phyloP scores from a whole-genome alignment of 2,113 vertebrate genomes.

The Passer domesticus region DNA sequence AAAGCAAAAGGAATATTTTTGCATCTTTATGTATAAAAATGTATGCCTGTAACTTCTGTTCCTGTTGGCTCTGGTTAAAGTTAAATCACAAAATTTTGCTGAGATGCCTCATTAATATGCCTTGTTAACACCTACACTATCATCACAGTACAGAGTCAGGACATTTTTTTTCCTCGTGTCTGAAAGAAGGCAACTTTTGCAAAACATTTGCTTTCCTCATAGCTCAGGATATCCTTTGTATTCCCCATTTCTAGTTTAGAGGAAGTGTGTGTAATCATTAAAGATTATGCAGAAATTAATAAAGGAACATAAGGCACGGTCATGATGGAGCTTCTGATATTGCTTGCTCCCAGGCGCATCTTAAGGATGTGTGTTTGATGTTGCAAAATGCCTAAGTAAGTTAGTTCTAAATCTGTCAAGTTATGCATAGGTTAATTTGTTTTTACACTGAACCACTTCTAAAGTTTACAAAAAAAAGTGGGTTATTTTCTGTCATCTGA shows the following conservation, averaged over 20 bases:
- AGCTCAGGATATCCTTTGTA: not conserved
- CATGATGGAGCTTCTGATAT: not conserved
- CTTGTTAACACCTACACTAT: not conserved
- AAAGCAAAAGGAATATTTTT: not conserved
- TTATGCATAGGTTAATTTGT: not conserved
- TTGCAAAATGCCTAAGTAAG: not conserved
- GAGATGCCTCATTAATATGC: not conserved
- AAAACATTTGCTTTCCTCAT: not conserved
- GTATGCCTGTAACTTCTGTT: not conserved
- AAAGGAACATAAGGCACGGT: not conserved
- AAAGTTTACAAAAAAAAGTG: not conserved
- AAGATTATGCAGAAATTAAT: not conserved
- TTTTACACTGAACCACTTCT: not conserved
- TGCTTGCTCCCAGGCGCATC: not conserved
- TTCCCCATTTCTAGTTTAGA: not conserved
- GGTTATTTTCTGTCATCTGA: not conserved
- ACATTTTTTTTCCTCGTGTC: not conserved
- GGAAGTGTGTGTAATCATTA: not conserved
- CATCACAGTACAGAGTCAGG: not conserved
- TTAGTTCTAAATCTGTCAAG: not conserved
- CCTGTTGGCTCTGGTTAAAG: not conserved
- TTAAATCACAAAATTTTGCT: not conserved
- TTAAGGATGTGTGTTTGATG: not conserved
- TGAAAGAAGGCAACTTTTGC: not conserved
- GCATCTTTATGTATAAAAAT: not conserved